These are phyloP conservation scores for Tauraco erythrolophus DNA, from an alignment of 2,113 vertebrate species.

Conservation along the genomic window DNA sequence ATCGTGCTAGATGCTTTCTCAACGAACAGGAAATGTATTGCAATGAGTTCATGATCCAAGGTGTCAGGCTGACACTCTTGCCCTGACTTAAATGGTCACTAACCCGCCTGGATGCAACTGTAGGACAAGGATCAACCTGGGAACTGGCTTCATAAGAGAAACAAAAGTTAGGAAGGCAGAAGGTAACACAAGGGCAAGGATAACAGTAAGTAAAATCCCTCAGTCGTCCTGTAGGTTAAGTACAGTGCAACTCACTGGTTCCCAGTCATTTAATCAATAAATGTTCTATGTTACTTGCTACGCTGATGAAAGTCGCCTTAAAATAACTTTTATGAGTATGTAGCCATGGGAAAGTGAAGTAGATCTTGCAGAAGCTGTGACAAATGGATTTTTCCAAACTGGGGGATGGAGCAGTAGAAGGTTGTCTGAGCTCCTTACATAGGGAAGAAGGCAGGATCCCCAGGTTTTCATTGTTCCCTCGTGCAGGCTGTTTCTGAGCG, in stretches of 20 bases:
- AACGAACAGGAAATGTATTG: neutral
- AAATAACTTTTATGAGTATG: conserved; percentile 25
- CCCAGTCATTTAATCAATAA: conserved; percentile 32
- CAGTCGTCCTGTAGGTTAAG: neutral
- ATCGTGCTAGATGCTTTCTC: neutral
- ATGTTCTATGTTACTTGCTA: neutral
- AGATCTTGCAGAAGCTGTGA: conserved; percentile 1
- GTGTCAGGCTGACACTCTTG: neutral
- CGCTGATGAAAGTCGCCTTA: neutral
- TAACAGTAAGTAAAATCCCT: neutral
- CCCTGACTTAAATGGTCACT: neutral
- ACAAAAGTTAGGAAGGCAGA: neutral
- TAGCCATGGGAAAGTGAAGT: conserved; percentile 4
- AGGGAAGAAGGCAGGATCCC: neutral
- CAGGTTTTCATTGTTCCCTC: neutral
- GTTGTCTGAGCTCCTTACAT: neutral
- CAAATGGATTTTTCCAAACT: neutral
- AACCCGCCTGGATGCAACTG: neutral
- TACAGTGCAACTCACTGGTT: neutral
- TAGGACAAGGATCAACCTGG: neutral
- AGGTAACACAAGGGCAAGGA: neutral
- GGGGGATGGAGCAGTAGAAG: neutral
- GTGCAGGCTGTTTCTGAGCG: neutral
- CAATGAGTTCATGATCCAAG: neutral
- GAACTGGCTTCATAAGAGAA: neutral